Evolutionary conservation across 2,888 invertebrate genomes (phyloP).

Genomic region (Pachydiplax longipennis): DNA sequence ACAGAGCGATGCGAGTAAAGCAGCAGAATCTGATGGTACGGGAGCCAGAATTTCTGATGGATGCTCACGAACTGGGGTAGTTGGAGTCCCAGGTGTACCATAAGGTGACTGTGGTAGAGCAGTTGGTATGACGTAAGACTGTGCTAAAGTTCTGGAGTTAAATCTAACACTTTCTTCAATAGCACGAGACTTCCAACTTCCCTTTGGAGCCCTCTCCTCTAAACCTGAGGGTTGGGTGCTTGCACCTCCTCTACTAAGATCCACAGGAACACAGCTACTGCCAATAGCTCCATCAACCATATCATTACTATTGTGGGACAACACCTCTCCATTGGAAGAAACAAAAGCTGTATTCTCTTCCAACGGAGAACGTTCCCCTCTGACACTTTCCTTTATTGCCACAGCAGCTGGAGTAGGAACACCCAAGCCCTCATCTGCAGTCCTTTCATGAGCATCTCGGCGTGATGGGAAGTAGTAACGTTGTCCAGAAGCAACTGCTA

Average conservation of each 20-base stretch:
- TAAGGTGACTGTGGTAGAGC: constrained; percentile 24
- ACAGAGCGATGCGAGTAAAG: constrained; percentile 68
- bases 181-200: neutral
- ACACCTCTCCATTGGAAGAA: neutral
- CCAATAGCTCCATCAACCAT: neutral
- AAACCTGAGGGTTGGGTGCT: neutral
- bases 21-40: constrained; percentile 66
- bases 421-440: constrained; percentile 48
- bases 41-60: constrained; percentile 66
- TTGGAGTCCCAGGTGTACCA: constrained; percentile 49
- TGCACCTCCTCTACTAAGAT: constrained; percentile 59
- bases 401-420: neutral
- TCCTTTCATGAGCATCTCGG: constrained; percentile 54
- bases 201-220: neutral
- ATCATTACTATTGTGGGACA: neutral
- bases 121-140: neutral
- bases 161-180: neutral
- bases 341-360: neutral
- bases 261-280: constrained; percentile 57
- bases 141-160: neutral
- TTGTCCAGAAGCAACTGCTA: constrained; percentile 42
- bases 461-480: constrained; percentile 59
- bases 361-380: neutral
- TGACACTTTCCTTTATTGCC: neutral
- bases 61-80: constrained; percentile 51